A percentile compares a stretch with the other conserved stretches of the same genome.
These are phyloP conservation scores for Drosophila guanche DNA, from an alignment of 1,140 invertebrate genomes.

Conservation along the genomic window DNA sequence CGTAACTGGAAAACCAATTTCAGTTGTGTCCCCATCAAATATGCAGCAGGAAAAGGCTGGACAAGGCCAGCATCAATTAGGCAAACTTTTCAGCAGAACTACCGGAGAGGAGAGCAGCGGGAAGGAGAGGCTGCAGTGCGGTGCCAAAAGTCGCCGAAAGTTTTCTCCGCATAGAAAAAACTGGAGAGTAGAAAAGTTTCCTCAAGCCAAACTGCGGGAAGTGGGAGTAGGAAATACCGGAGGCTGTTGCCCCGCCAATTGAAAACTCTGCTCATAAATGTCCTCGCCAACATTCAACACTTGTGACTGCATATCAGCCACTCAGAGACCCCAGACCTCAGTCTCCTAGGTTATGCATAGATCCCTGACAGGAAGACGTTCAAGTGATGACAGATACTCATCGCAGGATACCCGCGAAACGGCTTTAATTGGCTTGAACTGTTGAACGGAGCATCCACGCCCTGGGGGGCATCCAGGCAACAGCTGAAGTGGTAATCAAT, in stretches of 20 bases:
- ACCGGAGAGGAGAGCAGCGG: background rate
- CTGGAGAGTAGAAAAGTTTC: conserved; percentile 20
- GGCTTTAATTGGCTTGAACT: conserved; percentile 44
- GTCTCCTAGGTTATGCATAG: too few species aligned
- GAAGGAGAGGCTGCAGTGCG: background rate
- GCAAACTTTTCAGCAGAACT: conserved; percentile 16
- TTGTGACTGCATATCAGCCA: conserved; percentile 27
- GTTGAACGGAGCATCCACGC: conserved; percentile 2
- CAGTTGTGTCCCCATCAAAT: conserved; percentile 11
- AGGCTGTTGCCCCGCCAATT: conserved; percentile 28
- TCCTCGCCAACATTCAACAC: conserved; percentile 27
- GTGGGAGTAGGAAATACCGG: conserved; percentile 1
- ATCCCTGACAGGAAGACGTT: background rate
- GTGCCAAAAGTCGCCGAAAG: conserved; percentile 29
- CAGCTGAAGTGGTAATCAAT: conserved; percentile 40
- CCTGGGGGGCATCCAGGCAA: conserved; percentile 11
- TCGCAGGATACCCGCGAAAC: conserved; percentile 8
- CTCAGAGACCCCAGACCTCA: background rate
- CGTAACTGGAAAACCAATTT: background rate
- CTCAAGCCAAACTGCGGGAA: background rate
- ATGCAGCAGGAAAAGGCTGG: background rate
- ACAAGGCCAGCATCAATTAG: conserved; percentile 24
- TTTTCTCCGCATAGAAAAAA: conserved; percentile 7
- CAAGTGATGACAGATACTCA: conserved; percentile 17
- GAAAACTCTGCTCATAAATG: conserved; percentile 42